phyloP scores from a whole-genome alignment of 2,113 vertebrate genomes.

The Setophaga coronata region DNA sequence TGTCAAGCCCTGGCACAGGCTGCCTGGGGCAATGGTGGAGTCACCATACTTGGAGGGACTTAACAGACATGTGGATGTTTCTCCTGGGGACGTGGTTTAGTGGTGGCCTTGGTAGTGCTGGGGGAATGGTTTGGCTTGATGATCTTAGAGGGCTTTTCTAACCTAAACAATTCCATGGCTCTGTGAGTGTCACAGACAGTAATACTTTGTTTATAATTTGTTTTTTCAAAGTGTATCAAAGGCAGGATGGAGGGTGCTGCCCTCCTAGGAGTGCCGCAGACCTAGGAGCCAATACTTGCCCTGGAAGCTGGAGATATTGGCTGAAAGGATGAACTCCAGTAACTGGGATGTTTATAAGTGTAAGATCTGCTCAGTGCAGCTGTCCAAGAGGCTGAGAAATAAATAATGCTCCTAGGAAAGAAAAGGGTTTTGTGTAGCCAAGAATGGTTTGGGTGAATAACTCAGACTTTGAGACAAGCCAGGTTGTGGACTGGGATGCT shows the following conservation, averaged over 20 bases:
- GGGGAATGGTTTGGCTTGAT: background rate
- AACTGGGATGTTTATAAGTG: background rate
- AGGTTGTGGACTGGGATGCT: background rate
- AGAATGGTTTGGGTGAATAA: background rate
- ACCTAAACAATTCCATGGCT: background rate
- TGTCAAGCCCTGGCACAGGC: background rate
- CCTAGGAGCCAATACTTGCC: background rate
- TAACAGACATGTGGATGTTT: background rate
- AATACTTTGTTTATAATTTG: background rate
- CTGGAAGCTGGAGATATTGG: background rate
- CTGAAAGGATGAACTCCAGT: background rate
- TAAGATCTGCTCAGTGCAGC: background rate
- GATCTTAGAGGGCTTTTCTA: background rate
- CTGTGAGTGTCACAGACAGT: background rate
- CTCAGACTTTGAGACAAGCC: background rate
- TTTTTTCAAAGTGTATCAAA: background rate
- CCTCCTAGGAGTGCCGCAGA: background rate
- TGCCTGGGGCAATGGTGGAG: background rate
- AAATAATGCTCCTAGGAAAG: background rate
- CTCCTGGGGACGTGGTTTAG: background rate
- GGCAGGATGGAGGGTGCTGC: background rate
- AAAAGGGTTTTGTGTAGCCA: slow-evolving; percentile 1
- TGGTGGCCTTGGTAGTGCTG: background rate
- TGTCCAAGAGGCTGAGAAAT: background rate
- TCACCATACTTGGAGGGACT: background rate